Conservation (phyloP, 2,888 invertebrate genomes). For the Cactoblastis cactorum region DNA sequence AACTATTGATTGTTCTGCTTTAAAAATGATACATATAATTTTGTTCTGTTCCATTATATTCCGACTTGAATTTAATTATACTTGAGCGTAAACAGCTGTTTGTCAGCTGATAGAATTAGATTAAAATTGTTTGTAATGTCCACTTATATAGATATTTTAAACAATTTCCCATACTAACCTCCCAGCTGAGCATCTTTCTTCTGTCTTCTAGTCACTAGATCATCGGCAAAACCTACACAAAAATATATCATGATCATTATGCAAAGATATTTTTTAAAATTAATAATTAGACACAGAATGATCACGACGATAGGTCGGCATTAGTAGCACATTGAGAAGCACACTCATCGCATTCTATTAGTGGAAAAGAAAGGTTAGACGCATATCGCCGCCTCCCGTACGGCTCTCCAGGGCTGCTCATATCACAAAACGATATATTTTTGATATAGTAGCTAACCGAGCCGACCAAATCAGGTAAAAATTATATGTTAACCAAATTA, state of each 20-base stretch:
- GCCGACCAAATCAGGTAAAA: not conserved
- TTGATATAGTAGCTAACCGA: not conserved
- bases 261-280: constrained; percentile 3
- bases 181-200: constrained; percentile 76
- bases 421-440: constrained; percentile 5
- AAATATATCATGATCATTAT: constrained; percentile 19
- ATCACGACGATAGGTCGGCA: constrained; percentile 51
- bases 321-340: constrained; percentile 74
- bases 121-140: too few species aligned
- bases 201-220: constrained; percentile 73
- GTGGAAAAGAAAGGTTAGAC: constrained; percentile 45
- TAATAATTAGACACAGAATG: constrained; percentile 48
- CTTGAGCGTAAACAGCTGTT: too few species aligned
- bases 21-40: too few species aligned
- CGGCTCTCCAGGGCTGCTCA: not conserved
- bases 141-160: not conserved
- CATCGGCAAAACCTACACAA: constrained; percentile 73
- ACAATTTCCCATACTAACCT: constrained; percentile 53
- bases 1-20: too few species aligned
- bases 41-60: too few species aligned
- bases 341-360: constrained; percentile 63
- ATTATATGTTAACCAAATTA: not conserved
- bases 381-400: constrained; percentile 39
- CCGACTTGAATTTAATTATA: too few species aligned
- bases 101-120: too few species aligned